Evolutionary conservation across 1,140 invertebrate genomes (phyloP), one percentile per base, ranked within the genome.

Genomic region (Drosophila saltans): DNA sequence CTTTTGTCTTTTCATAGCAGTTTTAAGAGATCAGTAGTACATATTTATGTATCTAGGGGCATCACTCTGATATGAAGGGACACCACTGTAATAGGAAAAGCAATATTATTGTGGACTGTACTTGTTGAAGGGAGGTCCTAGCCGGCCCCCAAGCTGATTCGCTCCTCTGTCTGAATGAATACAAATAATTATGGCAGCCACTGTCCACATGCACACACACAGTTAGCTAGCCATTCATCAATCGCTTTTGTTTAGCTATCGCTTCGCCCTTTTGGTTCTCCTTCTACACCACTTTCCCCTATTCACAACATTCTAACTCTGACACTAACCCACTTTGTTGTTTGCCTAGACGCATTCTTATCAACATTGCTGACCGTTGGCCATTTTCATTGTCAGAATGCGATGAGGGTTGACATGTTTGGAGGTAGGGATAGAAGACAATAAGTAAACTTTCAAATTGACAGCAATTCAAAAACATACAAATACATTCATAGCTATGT

Each of bases 371-470:
- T 62, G 33, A 60, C 52, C 76, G 75, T 73, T 80, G 77, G 69
- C 66, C 66, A 66, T 71, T 75, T 71, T 75, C 78, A 80, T 63
- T 80, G 78, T 71, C 77, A 71, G 59, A 41, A 63, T 58, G 30
- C 33, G 69, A 33, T 45, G 56, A 63, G 66, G 61, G 78, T 55
- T 60, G 56, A 10, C 43, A 11, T 11, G 9, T 40, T 11, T 55
- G 72, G 60, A 56, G 60, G 58, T 62, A 63, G 41, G 41, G 41
- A 52, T 41, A 33, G 16, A 39, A 59, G 57, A 39, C 33, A 36
- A 36, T 36, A 36, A 36, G 33, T 36, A 59, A 33, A 45, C 21
- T 36, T 36, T 52, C n/a, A 36, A 59, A 59, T 59, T 59, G 61
- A 33, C 8, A 45, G 30, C 26, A 63, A 28, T 21, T 61, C 45